Evolutionary conservation across 2,888 invertebrate species (phyloP).

Genomic region (Drosophila phalerata): DNA sequence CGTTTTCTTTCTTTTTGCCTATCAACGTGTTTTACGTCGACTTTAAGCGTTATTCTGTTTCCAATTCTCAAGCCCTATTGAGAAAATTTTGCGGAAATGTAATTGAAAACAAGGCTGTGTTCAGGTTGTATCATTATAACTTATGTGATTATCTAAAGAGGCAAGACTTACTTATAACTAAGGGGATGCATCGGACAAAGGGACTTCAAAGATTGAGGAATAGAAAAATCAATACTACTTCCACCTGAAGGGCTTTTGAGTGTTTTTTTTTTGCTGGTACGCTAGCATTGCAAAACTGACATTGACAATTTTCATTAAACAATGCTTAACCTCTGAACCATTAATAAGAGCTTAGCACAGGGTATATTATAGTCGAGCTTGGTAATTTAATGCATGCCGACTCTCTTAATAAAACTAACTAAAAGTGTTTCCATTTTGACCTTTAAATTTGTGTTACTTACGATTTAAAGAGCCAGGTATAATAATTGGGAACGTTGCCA

Average conservation of each 20-base stretch:
- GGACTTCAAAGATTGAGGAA: constrained; percentile 25
- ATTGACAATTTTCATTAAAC: neutral
- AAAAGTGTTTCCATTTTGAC: neutral
- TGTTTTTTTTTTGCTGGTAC: constrained; percentile 1
- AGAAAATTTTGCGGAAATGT: constrained; percentile 11
- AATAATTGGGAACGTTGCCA: constrained; percentile 11
- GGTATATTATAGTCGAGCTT: neutral
- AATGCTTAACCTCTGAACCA: neutral
- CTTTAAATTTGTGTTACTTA: neutral
- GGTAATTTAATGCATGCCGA: no score
- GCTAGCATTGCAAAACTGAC: constrained; percentile 6
- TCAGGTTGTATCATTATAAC: constrained; percentile 12
- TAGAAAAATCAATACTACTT: constrained; percentile 40
- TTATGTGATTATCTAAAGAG: constrained; percentile 9
- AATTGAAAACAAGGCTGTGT: constrained; percentile 22
- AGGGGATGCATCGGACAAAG: constrained; percentile 10
- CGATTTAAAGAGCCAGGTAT: neutral
- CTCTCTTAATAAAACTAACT: constrained; percentile 1
- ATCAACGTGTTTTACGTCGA: neutral
- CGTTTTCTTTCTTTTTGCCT: neutral
- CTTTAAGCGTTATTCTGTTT: neutral
- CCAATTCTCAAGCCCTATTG: neutral
- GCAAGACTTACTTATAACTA: neutral
- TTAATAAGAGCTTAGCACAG: neutral
- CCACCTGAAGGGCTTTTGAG: constrained; percentile 35